These are phyloP conservation scores for Sicus ferrugineus DNA, from an alignment of 2,888 invertebrate species.

Conservation along the genomic window DNA sequence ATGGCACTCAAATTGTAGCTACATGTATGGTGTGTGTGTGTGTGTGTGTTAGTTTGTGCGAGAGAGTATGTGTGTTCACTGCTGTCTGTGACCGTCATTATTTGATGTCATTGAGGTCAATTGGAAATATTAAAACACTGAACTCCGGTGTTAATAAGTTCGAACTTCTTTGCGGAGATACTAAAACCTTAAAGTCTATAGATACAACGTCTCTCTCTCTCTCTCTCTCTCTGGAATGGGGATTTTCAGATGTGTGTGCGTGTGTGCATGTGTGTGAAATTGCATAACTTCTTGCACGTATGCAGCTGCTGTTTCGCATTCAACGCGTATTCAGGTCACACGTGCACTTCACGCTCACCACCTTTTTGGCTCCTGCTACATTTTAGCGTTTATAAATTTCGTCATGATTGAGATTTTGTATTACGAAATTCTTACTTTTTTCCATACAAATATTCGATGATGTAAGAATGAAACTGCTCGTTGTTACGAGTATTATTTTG, in stretches of 20 bases:
- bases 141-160: constrained; percentile 16
- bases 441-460: background rate
- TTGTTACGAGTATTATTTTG: no score
- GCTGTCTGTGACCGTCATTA: background rate
- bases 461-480: no score
- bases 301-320: background rate
- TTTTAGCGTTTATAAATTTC: no score
- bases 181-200: background rate
- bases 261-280: background rate
- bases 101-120: constrained; percentile 6
- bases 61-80: background rate
- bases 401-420: background rate
- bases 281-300: background rate
- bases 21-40: background rate
- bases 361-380: background rate
- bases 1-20: no score
- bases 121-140: constrained; percentile 6
- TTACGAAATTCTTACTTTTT: constrained; percentile 7
- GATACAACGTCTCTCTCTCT: background rate
- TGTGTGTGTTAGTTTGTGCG: constrained; percentile 2
- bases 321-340: constrained; percentile 3
- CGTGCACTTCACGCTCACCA: background rate
- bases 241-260: background rate
- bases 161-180: constrained; percentile 4
- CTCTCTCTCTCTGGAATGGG: background rate